A percentile compares a stretch with the other conserved stretches of the same genome.
Evolutionary conservation across 1,140 invertebrate genomes (phyloP).

Genomic region (Pseudomyrmex flavicornis): DNA sequence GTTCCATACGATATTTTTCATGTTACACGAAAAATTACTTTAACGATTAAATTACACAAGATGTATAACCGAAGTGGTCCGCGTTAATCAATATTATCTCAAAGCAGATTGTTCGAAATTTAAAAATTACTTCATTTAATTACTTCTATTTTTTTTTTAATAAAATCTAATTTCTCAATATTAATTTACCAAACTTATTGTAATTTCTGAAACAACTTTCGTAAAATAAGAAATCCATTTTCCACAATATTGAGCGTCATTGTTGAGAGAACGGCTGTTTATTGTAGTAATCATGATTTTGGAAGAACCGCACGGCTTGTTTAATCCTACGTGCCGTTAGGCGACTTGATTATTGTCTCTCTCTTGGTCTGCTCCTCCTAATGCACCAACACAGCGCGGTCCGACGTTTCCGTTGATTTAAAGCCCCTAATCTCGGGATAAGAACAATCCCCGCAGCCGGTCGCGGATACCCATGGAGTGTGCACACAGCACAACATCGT

Average conservation of each 20-base stretch:
- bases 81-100: not conserved
- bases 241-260: not conserved
- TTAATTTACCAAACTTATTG: not conserved
- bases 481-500: constrained; percentile 21
- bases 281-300: constrained; percentile 52
- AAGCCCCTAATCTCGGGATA: constrained; percentile 66
- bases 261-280: constrained; percentile 5
- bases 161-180: too few relatives aligned
- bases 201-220: not conserved
- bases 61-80: not conserved
- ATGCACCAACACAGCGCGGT: constrained; percentile 20
- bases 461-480: constrained; percentile 11
- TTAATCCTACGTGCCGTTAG: constrained; percentile 66
- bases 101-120: not conserved
- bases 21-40: not conserved
- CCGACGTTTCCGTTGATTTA: constrained; percentile 69
- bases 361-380: not conserved
- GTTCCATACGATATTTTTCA: not conserved
- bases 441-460: constrained; percentile 38
- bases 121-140: not conserved
- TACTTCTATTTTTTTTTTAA: not conserved
- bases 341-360: constrained; percentile 66
- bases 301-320: constrained; percentile 53
- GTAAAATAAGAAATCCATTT: too few relatives aligned
- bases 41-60: not conserved